A percentile compares a stretch with the other conserved stretches of the same genome.
Evolutionary conservation across 2,888 invertebrate species (phyloP).

Genomic region (Acrobasis repandana): DNA sequence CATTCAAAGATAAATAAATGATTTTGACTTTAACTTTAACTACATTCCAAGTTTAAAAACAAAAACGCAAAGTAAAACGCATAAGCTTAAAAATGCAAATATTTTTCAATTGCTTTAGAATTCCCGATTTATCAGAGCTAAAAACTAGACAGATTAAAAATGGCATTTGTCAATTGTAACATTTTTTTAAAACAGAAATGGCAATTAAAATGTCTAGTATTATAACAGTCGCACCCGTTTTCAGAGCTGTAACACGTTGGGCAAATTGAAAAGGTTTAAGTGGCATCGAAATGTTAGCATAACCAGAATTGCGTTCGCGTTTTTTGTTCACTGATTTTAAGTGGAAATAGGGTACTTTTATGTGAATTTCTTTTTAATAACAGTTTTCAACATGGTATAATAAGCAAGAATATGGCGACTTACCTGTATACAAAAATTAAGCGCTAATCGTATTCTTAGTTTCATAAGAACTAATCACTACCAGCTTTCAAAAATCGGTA

Average conservation of each 20-base stretch:
- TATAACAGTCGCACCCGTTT: constrained; percentile 29
- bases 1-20: too few relatives aligned
- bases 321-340: constrained; percentile 14
- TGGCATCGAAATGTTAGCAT: constrained; percentile 23
- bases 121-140: neutral
- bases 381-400: too few relatives aligned
- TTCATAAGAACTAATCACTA: too few relatives aligned
- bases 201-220: constrained; percentile 32
- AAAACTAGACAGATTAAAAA: constrained; percentile 4
- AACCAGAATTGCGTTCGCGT: neutral
- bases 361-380: too few relatives aligned
- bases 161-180: constrained; percentile 4
- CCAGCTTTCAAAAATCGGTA: too few relatives aligned
- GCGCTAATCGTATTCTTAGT: too few relatives aligned
- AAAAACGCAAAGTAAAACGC: too few relatives aligned
- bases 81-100: neutral
- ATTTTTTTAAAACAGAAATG: constrained; percentile 20
- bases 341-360: neutral
- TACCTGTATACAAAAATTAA: too few relatives aligned
- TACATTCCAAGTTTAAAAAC: too few relatives aligned
- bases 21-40: too few relatives aligned
- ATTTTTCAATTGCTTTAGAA: neutral
- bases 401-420: too few relatives aligned
- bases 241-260: constrained; percentile 28
- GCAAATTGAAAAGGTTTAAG: constrained; percentile 23